A percentile compares a stretch with the other conserved stretches of the same genome.
These are phyloP conservation scores for Protomyctophum bolini DNA, from an alignment of 2,113 vertebrate species.

Conservation along the genomic window DNA sequence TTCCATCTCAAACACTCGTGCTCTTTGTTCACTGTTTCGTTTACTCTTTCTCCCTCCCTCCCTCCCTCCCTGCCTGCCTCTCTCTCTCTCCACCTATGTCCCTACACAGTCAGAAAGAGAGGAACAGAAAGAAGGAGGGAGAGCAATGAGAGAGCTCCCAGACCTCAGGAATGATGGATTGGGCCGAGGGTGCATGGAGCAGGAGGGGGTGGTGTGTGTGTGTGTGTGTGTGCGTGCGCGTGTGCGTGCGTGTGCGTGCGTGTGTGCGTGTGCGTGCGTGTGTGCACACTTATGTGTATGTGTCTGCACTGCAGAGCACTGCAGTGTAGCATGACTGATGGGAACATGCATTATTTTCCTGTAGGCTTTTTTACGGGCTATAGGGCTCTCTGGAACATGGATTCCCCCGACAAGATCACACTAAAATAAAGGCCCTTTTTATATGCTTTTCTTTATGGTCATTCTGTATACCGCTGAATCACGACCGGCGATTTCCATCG, in stretches of 20 bases:
- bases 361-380: slow-evolving; percentile 44
- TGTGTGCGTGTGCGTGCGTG: no score
- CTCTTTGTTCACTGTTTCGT: neutral
- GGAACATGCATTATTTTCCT: slow-evolving; percentile 73
- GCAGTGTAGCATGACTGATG: slow-evolving; percentile 77
- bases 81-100: slow-evolving; percentile 18
- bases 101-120: slow-evolving; percentile 22
- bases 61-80: slow-evolving; percentile 22
- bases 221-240: no score
- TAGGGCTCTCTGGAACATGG: slow-evolving; percentile 34
- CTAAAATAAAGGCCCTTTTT: slow-evolving; percentile 24
- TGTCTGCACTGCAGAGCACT: slow-evolving; percentile 51
- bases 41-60: neutral
- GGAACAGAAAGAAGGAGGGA: slow-evolving; percentile 21
- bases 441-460: slow-evolving; percentile 37
- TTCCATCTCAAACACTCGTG: neutral
- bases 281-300: no score
- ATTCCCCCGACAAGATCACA: neutral
- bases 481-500: slow-evolving; percentile 33
- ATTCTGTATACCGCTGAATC: slow-evolving; percentile 39
- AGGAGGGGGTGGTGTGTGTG: slow-evolving; percentile 44
- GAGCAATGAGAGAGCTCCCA: slow-evolving; percentile 29
- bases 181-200: slow-evolving; percentile 59
- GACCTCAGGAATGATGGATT: slow-evolving; percentile 73
- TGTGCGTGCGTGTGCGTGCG: no score